Base-by-base conservation (phyloP, 2,888 invertebrate species). In the Lasioglossum marginatum region DNA sequence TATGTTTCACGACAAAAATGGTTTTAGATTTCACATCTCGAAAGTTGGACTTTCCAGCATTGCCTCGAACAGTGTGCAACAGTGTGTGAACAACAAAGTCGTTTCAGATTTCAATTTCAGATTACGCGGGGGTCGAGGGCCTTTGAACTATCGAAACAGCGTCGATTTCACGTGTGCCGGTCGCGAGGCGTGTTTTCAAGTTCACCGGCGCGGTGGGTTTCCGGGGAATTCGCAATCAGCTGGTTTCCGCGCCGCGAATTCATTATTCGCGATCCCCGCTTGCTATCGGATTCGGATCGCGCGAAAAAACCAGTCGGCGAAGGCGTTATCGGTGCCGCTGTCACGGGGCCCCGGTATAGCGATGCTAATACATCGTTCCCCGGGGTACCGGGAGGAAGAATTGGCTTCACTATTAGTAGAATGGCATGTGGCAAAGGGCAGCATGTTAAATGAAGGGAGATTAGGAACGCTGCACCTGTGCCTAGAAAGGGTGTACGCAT, bases 401-500 rank as follows among this genome's bases (percentile, higher is more conserved):
- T 86, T 70, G 73, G 60, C 40, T 63, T 79, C 16, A 75, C 83
- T 82, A 82, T 85, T 82, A 68, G 68, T 40, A 43, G 76, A 78
- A 76, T 78, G 68, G 78, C 82, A 78, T 79, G 73, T 82, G 78
- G 86, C 75, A 86, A 86, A 81, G 77, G 81, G 83, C 79, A 87
- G 73, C 81, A 48, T 72, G 87, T 81, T 83, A 85, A 71, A 83
- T 76, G 88, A 83, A 80, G 82, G 75, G 75, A 90, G 90, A 90
- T 90, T 90, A 90, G 89, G 83, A 77, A 79, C 81, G 81, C 70
- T 45, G 87, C 89, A 90, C 90, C 87, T 89, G 90, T 83, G 82
- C 81, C 79, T 71, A 79, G 72, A 74, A 81, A 77, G 75, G 87
- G 77, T 88, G 82, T 73, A 77, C 84, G 87, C 82, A 82, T 87